These are phyloP conservation scores for Phengaris arion DNA, from an alignment of 2,888 invertebrate genomes.

Conservation along the genomic window DNA sequence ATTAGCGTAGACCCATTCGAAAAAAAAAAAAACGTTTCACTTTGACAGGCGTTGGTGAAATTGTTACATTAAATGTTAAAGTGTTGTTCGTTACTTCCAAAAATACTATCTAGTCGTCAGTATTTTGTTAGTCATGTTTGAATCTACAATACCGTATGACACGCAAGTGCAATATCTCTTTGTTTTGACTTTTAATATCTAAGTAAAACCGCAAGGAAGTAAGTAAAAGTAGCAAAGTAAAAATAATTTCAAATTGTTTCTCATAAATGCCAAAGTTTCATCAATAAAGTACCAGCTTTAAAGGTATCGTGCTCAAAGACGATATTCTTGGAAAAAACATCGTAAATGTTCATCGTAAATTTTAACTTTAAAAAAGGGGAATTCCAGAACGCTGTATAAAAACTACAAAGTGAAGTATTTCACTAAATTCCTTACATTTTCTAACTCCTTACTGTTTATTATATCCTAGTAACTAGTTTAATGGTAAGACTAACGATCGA, in stretches of 20 bases:
- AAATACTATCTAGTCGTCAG: background rate
- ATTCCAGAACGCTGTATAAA: background rate
- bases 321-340: background rate
- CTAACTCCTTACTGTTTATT: background rate
- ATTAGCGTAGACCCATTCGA: too few relatives aligned
- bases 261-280: background rate
- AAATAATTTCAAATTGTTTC: background rate
- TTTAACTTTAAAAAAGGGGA: background rate
- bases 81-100: too few relatives aligned
- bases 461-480: background rate
- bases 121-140: background rate
- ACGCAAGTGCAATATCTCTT: background rate
- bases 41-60: too few relatives aligned
- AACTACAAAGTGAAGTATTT: background rate
- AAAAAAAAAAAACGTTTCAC: too few relatives aligned
- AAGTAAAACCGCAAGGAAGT: background rate
- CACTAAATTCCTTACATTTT: background rate
- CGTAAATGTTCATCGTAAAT: background rate
- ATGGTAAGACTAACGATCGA: background rate
- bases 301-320: slow-evolving; percentile 1
- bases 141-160: background rate
- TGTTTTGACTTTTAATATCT: too few relatives aligned
- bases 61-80: too few relatives aligned
- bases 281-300: slow-evolving; percentile 8
- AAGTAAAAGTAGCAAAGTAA: background rate